These are phyloP conservation scores for Enhydra lutris DNA, from an alignment of 2,113 vertebrate genomes.

Conservation along the genomic window DNA sequence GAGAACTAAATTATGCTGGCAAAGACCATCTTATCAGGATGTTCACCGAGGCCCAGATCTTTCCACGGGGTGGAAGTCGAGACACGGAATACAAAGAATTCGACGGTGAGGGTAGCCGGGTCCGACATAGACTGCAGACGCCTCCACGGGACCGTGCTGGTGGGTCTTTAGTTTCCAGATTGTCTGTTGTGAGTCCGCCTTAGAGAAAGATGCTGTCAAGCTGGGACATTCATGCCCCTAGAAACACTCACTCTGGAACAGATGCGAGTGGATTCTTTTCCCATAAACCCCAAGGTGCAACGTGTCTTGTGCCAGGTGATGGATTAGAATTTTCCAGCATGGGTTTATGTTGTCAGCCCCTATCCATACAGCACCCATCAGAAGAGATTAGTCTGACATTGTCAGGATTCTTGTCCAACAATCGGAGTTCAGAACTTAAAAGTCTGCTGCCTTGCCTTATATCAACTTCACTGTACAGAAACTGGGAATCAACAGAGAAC, in stretches of 20 bases:
- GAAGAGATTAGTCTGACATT: conserved; percentile 83
- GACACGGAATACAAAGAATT: background rate
- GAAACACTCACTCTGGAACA: conserved; percentile 76
- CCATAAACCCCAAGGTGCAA: conserved; percentile 70
- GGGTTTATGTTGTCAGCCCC: conserved; percentile 84
- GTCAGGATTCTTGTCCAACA: conserved; percentile 82
- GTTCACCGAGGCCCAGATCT: background rate
- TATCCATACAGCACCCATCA: conserved; percentile 81
- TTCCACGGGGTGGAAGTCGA: background rate
- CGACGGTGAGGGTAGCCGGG: background rate
- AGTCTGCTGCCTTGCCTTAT: conserved; percentile 80
- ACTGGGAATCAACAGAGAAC: conserved; percentile 81
- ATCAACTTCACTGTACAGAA: conserved; percentile 79
- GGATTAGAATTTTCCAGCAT: conserved; percentile 79
- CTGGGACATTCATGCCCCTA: conserved; percentile 70
- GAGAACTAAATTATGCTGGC: background rate
- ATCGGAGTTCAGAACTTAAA: conserved; percentile 81
- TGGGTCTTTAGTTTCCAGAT: conserved; percentile 33
- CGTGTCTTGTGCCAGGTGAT: conserved; percentile 78
- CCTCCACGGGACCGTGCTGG: background rate
- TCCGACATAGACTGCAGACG: background rate
- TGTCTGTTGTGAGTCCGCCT: conserved; percentile 57
- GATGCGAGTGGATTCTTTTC: conserved; percentile 61
- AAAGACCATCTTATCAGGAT: background rate
- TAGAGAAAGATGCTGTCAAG: conserved; percentile 52